Evolutionary conservation across 2,888 invertebrate species (phyloP), one percentile per base, ranked within the genome.

Genomic region (Perizoma affinitatum): DNA sequence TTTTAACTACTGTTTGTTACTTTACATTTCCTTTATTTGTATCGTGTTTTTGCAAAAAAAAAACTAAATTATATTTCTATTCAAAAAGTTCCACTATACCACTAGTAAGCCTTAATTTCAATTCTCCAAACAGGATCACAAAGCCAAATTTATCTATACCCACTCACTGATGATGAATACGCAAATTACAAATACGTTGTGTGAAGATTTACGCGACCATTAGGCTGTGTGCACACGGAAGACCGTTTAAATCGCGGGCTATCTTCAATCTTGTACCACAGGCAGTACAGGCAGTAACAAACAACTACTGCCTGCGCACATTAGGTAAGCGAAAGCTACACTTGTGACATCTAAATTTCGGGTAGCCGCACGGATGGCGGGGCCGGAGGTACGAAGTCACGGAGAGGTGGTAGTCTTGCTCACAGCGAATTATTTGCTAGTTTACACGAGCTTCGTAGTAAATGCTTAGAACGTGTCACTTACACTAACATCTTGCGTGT

Each of bases 311-410:
- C 58, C 57, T 76, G 82, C 76, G 76, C 79, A 78, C 79, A 76
- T 83, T 81, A 85, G 87, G 87, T 87, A 88, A 87, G 82, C 73
- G 84, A 86, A 88, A 87, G 87, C 88, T 80, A 79, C 80, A 83
- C 84, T 87, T 86, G 90, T 90, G 88, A 90, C 91, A 90, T 88
- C 91, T 91, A 91, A 91, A 91, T 91, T 91, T 91, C 83, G 90
- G 90, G 78, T 81, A 88, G 87, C 88, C 88, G 69, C 88, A 87
- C 76, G 78, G 74, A 75, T 74, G 74, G 76, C 38, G 58, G 44
- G 53, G 0, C 6, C 6, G 10, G 55, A 49, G 67, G 54, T 57
- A 42, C 61, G 63, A 66, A 61, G 10, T 0, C 6, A 7, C 54
- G 66, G 75, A 75, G 11, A 36, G 72, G 56, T n/a, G 22, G 22